Evolutionary conservation across 1,140 invertebrate genomes (phyloP), one percentile per base, ranked within the genome.

Genomic region (Eriosoma lanigerum): DNA sequence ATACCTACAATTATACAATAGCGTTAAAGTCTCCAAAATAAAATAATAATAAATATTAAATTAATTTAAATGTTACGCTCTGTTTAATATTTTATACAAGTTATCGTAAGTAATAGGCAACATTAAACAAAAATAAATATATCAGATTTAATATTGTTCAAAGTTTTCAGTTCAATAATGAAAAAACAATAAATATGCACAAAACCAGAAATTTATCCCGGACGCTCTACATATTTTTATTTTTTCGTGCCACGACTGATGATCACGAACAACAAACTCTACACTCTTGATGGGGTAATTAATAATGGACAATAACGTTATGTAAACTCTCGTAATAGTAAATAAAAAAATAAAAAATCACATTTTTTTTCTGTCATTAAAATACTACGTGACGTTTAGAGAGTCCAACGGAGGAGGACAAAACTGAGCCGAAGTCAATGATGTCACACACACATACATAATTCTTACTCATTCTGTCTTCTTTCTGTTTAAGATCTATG

Each of bases 231-330:
- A 62, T 32, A 66, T 66, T 44, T 44, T 62, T 62, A 32, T 70
- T 54, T 44, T 60, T 46, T 78, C 56, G 24, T 60, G 75, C 52
- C 75, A 78, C 75, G 75, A 78, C 38, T 60, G 21, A 48, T 46
- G 75, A 78, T 78, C 75, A 78, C 75, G 75, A 78, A 60, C 15
- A 6, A 72, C 13, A 72, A 9, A 78, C 54, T 60, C 32, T 48
- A 32, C 21, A 26, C 75, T 62, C 21, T 78, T 78, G 38, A 78
- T 44, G 56, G 17, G 54, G 75, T 60, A 78, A 78, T 78, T 78
- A 62, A 78, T 78, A 78, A 60, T 60, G 75, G 56, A 60, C 75
- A 62, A 78, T 78, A 78, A 60, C 44, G 50, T 78, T 78, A 78
- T 78, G 38, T 78, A 78, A 78, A 62, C n/a, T 78, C 52, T 56